Conservation (phyloP, 1,140 invertebrate species). For the Stegodyphus mimosarum region DNA sequence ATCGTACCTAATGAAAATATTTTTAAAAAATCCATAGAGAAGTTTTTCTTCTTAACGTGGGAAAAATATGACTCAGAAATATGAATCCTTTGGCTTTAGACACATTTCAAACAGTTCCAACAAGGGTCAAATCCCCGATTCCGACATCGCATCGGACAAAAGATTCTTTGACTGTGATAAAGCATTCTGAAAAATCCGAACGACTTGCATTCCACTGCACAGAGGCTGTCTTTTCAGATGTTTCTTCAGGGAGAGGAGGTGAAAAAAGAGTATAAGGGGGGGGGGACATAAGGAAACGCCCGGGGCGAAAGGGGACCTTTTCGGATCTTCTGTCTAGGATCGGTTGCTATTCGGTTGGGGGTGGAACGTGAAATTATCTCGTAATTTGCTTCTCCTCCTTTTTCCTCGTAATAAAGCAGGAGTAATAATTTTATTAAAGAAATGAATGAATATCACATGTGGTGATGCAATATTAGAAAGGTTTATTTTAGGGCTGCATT, state of each 20-base stretch:
- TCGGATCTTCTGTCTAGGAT: background rate
- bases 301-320: background rate
- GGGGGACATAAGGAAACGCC: slow-evolving; percentile 1
- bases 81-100: background rate
- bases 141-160: slow-evolving; percentile 21
- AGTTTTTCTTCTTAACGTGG: too few species aligned
- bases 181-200: slow-evolving; percentile 48
- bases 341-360: background rate
- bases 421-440: too few species aligned
- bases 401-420: too few species aligned
- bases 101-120: slow-evolving; percentile 8
- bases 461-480: too few species aligned
- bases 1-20: too few species aligned
- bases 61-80: too few species aligned
- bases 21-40: too few species aligned
- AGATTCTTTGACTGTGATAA: slow-evolving; percentile 42
- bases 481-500: too few species aligned
- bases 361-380: slow-evolving; percentile 4
- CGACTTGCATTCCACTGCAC: slow-evolving; percentile 24
- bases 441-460: too few species aligned
- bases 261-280: background rate
- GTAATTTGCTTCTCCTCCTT: background rate
- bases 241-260: slow-evolving; percentile 14
- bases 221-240: slow-evolving; percentile 21
- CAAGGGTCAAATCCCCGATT: slow-evolving; percentile 32